Evolutionary conservation across 92 coral and sea anemone genomes (phyloP), one percentile per base, ranked within the genome.

Genomic region (Epizoanthus illoricatus): DNA sequence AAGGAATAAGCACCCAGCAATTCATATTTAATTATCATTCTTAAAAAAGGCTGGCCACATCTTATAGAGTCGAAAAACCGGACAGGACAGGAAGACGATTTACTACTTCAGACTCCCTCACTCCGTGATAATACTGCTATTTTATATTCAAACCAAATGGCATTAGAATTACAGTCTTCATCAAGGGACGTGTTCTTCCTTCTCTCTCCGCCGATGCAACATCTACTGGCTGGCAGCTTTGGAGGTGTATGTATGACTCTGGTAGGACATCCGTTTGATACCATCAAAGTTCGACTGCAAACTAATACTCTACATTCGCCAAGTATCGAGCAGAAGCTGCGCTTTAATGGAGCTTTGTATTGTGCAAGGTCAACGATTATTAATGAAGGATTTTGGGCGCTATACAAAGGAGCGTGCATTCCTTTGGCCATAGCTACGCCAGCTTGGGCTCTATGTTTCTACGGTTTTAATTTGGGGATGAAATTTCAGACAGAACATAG

Each of bases 221-320:
- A 95, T 69, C 69, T 94, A 5, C 74, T 95, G 57, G 98, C 98
- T 16, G 98, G 98, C 15, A 85, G 94, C 17, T 85, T 91, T 33
- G 98, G 97, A 16, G 98, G 98, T 55, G 76, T 92, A 70, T 78
- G 87, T 16, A 75, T 86, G 9, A 92, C 92, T 75, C 73, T 83
- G 19, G 97, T 91, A 5, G 97, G 97, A 1, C 97, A 92, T 76
- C 98, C 98, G 5, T 88, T 95, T 5, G 98, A 95, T 81, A 95
- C 97, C 74, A 86, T 95, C 84, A 95, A 95, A 80, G 98, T 94
- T 54, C 97, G 97, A 36, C 94, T 94, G 5, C 98, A 94, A 81
- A 82, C 92, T 52, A 84, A 74, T 13, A 84, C 89, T 19, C 52
- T 65, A 55, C 84, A 79, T 43, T 76, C 88, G 62, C 90, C 56